Conservation (phyloP, 2,888 invertebrate species). For the Heliconius erato region DNA sequence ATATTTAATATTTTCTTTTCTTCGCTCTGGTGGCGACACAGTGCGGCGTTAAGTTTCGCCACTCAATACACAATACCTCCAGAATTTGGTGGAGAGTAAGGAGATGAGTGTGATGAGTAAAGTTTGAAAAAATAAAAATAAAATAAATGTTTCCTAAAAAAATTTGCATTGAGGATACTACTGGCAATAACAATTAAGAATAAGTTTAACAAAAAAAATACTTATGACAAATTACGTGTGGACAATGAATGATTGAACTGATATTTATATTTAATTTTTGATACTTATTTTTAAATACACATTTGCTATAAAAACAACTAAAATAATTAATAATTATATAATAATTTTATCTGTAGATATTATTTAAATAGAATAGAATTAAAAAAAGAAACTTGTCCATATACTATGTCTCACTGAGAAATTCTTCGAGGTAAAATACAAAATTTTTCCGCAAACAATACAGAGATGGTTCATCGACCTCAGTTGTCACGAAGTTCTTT, state of each 20-base stretch:
- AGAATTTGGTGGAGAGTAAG: background rate
- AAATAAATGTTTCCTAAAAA: too few species aligned
- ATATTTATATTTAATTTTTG: too few species aligned
- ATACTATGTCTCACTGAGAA: background rate
- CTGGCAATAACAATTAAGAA: too few species aligned
- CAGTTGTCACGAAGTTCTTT: conserved; percentile 56
- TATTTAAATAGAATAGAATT: background rate
- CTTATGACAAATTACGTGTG: background rate
- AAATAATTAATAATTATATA: too few species aligned
- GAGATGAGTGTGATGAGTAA: background rate
- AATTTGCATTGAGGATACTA: too few species aligned
- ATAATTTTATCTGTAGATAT: too few species aligned
- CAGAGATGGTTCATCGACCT: conserved; percentile 66
- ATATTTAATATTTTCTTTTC: background rate
- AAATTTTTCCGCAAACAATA: conserved; percentile 67
- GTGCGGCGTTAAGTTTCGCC: background rate
- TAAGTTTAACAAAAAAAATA: too few species aligned
- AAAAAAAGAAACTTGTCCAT: background rate
- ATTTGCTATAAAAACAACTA: too few species aligned
- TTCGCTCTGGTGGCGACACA: background rate
- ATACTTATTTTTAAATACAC: too few species aligned
- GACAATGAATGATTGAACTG: background rate
- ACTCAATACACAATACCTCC: background rate
- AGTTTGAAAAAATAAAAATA: too few species aligned
- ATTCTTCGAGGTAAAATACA: conserved; percentile 24